phyloP scores from a whole-genome alignment of 2,888 invertebrate genomes.

The Rhingia campestris region DNA sequence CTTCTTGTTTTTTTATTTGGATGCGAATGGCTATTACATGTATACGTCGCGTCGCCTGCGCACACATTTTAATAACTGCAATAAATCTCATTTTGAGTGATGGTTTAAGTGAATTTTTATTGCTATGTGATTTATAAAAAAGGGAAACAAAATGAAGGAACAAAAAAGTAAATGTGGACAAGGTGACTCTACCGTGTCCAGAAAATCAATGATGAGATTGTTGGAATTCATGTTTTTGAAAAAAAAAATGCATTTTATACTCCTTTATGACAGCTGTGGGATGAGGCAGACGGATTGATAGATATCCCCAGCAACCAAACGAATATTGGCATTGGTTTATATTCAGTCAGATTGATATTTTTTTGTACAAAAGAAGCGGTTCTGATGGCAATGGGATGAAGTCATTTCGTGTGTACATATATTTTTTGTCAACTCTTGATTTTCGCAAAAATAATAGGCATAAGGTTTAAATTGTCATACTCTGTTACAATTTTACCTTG shows the following conservation, averaged over 20 bases:
- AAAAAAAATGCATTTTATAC: constrained; percentile 61
- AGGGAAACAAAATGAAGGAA: constrained; percentile 66
- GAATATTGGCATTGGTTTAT: constrained; percentile 56
- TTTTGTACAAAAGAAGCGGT: too few species aligned
- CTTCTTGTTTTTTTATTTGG: constrained; percentile 35
- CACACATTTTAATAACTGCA: constrained; percentile 77
- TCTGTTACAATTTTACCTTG: neutral
- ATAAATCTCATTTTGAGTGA: constrained; percentile 80
- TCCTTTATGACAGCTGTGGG: constrained; percentile 55
- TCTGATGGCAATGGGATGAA: too few species aligned
- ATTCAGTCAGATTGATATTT: constrained; percentile 19
- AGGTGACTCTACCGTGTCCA: constrained; percentile 46
- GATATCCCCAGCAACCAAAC: constrained; percentile 57
- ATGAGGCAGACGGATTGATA: constrained; percentile 39
- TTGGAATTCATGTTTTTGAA: constrained; percentile 33
- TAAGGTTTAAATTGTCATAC: too few species aligned
- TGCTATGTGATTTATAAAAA: constrained; percentile 76
- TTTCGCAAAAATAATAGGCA: too few species aligned
- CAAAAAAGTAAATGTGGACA: constrained; percentile 63
- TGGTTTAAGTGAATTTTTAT: constrained; percentile 79
- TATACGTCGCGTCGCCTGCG: constrained; percentile 51
- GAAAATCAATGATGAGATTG: constrained; percentile 33
- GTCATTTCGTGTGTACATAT: too few species aligned
- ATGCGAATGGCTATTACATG: constrained; percentile 42
- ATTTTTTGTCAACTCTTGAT: too few species aligned